Evolutionary conservation across 2,797 vertebrate genomes (phyloP).

Genomic region (Leptodactylus fallax): DNA sequence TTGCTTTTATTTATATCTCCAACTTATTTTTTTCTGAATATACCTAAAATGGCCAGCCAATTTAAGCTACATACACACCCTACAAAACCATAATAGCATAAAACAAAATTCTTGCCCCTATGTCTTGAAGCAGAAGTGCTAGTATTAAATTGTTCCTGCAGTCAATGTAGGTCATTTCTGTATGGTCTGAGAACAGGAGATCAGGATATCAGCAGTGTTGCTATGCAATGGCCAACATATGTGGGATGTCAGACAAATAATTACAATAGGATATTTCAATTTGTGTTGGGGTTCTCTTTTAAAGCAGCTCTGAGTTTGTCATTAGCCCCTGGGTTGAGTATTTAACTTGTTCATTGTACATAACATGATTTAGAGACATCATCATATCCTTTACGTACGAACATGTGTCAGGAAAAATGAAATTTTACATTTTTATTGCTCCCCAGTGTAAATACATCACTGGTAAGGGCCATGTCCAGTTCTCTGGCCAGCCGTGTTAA

Average conservation of each 20-base stretch:
- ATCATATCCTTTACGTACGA: background rate
- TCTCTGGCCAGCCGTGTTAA: conserved; percentile 8
- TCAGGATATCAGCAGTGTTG: background rate
- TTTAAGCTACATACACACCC: too few relatives aligned
- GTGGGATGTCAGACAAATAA: background rate
- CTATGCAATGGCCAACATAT: background rate
- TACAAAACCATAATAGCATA: too few relatives aligned
- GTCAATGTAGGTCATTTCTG: too few relatives aligned
- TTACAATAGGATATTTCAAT: background rate
- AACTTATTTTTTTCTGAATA: too few relatives aligned
- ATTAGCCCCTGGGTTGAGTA: too few relatives aligned
- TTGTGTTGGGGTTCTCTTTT: background rate
- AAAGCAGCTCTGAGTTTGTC: background rate
- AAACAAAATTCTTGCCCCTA: too few relatives aligned
- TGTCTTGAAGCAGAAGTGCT: too few relatives aligned
- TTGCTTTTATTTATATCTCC: too few relatives aligned
- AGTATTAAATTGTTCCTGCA: too few relatives aligned
- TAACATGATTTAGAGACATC: background rate
- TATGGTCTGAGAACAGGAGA: too few relatives aligned
- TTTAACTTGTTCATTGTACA: too few relatives aligned
- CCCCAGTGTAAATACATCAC: background rate
- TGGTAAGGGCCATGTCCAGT: background rate
- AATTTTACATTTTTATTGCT: background rate
- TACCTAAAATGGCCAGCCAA: too few relatives aligned
- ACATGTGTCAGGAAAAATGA: background rate